phyloP scores from a whole-genome alignment of 2,113 vertebrate genomes.

The Callorhinus ursinus region DNA sequence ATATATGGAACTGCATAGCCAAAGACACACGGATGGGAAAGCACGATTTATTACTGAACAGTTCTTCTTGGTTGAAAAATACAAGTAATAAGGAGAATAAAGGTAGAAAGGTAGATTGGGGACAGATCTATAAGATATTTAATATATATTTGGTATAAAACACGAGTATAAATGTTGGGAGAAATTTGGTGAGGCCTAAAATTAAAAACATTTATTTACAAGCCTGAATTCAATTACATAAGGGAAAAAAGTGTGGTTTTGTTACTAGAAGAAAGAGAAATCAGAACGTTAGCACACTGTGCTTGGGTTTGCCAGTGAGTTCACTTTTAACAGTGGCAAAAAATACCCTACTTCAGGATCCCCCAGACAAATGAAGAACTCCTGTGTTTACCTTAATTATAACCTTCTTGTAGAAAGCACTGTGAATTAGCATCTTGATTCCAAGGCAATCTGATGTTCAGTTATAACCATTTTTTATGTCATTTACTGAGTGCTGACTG shows the following conservation, averaged over 20 bases:
- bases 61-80: conserved; percentile 26
- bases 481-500: conserved; percentile 16
- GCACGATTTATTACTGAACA: background rate
- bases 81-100: background rate
- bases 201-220: conserved; percentile 53
- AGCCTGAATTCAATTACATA: conserved; percentile 20
- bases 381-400: conserved; percentile 42
- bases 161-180: conserved; percentile 25
- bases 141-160: background rate
- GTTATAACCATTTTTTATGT: background rate
- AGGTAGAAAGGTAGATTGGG: background rate
- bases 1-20: background rate
- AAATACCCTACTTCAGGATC: background rate
- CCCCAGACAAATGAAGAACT: background rate
- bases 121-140: background rate
- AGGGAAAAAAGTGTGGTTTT: background rate
- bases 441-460: conserved; percentile 21
- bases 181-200: conserved; percentile 38
- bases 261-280: conserved; percentile 30
- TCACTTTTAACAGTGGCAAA: conserved; percentile 57
- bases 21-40: background rate
- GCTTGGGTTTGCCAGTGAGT: background rate
- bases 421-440: conserved; percentile 44
- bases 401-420: background rate
- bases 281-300: background rate